A percentile compares a stretch with the other conserved stretches of the same genome.
Evolutionary conservation across 2,888 invertebrate genomes (phyloP).

Genomic region (Drosophila seclusa): DNA sequence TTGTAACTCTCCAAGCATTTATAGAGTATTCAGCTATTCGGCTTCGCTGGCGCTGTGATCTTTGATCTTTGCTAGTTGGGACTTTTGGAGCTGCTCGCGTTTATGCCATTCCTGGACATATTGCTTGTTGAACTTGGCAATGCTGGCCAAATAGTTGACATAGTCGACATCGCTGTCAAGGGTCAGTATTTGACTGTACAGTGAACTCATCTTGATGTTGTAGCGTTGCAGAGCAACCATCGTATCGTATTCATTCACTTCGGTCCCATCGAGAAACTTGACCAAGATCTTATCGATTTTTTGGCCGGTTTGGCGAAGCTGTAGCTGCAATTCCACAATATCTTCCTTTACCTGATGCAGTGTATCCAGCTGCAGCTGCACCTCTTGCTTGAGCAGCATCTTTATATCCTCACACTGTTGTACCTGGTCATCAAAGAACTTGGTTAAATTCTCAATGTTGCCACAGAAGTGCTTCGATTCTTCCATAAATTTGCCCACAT

Average conservation of each 20-base stretch:
- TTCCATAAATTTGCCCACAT: constrained; percentile 33
- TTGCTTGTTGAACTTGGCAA: constrained; percentile 40
- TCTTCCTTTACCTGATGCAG: constrained; percentile 45
- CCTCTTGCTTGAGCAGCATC: constrained; percentile 21
- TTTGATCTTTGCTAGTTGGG: neutral
- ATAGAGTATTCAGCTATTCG: neutral
- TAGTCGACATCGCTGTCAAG: constrained; percentile 54
- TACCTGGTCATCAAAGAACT: constrained; percentile 14
- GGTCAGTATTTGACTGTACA: constrained; percentile 38
- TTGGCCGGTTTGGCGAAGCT: constrained; percentile 12
- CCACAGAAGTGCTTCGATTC: constrained; percentile 24
- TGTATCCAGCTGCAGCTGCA: constrained; percentile 23
- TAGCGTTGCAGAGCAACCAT: constrained; percentile 37
- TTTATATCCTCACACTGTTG: constrained; percentile 37
- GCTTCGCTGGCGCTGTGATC: neutral
- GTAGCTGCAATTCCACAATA: constrained; percentile 36
- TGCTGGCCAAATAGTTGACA: constrained; percentile 36
- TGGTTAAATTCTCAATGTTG: constrained; percentile 12
- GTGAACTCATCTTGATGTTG: constrained; percentile 42
- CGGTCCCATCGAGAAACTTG: constrained; percentile 49
- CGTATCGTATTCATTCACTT: constrained; percentile 33
- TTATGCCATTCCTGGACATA: constrained; percentile 29
- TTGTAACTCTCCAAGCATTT: neutral
- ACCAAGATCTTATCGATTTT: constrained; percentile 28
- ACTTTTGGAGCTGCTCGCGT: constrained; percentile 3